phyloP scores from a whole-genome alignment of 2,113 vertebrate genomes.

The Sterrhoptilus dennistouni region DNA sequence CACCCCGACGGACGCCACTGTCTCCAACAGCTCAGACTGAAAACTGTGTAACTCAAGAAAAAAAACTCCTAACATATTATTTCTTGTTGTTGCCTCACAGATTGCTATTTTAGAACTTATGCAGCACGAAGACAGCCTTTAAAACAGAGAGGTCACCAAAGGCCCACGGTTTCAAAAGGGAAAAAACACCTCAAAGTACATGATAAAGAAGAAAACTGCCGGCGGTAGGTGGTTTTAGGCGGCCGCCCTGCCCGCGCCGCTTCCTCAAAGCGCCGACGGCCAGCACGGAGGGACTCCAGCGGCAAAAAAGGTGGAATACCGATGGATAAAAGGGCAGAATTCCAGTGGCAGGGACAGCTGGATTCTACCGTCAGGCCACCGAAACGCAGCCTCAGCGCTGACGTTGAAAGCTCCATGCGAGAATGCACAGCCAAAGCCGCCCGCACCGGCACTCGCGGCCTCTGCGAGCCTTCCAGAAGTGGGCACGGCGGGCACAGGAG shows the following conservation, averaged over 20 bases:
- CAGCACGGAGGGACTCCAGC: rapidly evolving
- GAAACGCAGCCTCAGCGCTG: rapidly evolving
- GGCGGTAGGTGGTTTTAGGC: rapidly evolving
- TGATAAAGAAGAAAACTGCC: rapidly evolving
- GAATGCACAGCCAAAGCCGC: rapidly evolving
- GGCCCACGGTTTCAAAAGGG: rapidly evolving
- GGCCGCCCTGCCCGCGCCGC: rapidly evolving
- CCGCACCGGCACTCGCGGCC: rapidly evolving
- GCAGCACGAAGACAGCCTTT: neutral
- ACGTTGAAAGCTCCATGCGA: rapidly evolving
- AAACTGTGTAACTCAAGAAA: rapidly evolving
- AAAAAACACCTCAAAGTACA: rapidly evolving
- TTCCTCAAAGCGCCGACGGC: neutral
- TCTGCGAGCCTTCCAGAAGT: rapidly evolving
- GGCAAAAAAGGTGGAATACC: rapidly evolving
- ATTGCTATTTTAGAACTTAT: neutral
- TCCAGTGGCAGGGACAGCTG: rapidly evolving
- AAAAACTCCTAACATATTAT: rapidly evolving
- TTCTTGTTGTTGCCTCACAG: rapidly evolving
- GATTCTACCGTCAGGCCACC: rapidly evolving
- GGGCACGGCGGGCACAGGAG: rapidly evolving
- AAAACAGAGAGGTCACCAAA: neutral
- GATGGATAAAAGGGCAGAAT: rapidly evolving
- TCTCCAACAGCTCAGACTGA: no score
- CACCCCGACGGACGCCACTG: rapidly evolving